phyloP scores from a whole-genome alignment of 2,797 vertebrate genomes.

The Ispidina lecontei region DNA sequence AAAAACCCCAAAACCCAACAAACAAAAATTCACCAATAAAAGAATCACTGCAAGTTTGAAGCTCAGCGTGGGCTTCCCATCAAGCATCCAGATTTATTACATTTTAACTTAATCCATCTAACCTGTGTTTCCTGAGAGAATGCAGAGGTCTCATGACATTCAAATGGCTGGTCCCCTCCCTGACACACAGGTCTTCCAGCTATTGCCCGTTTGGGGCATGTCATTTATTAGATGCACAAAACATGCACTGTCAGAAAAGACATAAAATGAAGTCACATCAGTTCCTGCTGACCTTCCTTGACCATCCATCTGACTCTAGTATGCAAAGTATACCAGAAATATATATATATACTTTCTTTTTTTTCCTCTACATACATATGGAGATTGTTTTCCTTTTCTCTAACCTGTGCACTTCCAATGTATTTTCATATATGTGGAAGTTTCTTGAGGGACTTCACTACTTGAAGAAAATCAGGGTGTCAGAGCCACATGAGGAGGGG shows the following conservation, averaged over 20 bases:
- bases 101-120: not conserved
- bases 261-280: not conserved
- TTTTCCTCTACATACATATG: not conserved
- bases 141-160: not conserved
- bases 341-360: not conserved
- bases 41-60: not conserved
- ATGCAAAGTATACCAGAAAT: not conserved
- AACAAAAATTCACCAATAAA: not conserved
- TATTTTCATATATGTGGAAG: not conserved
- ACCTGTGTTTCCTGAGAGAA: not conserved
- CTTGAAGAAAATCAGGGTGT: not conserved
- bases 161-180: not conserved
- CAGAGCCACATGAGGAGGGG: not conserved
- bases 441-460: not conserved
- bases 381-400: not conserved
- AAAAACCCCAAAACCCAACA: too few species aligned
- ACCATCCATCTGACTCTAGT: not conserved
- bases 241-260: rapidly evolving
- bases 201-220: not conserved
- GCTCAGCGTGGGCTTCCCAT: not conserved
- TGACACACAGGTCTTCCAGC: not conserved
- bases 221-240: not conserved
- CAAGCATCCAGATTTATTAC: not conserved
- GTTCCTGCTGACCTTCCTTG: not conserved
- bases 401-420: not conserved